These are phyloP conservation scores for Spisula subtruncata DNA, from an alignment of 2,888 invertebrate species.

Conservation along the genomic window DNA sequence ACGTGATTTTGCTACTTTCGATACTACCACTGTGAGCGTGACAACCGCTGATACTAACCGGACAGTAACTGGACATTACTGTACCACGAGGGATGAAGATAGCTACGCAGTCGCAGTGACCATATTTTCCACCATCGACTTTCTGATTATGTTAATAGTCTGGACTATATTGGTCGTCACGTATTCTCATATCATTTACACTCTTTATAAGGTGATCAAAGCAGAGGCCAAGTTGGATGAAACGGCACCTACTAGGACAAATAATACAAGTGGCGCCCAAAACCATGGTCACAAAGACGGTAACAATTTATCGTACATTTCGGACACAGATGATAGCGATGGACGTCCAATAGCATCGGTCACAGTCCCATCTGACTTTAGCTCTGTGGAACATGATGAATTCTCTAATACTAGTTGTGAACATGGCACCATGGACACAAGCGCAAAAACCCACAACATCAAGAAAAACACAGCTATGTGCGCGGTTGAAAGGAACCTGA, in stretches of 20 bases:
- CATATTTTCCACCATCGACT: conserved; percentile 37
- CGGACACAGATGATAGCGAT: not conserved
- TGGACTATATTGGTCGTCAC: conserved; percentile 43
- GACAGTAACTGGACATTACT: conserved; percentile 41
- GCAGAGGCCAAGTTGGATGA: not conserved
- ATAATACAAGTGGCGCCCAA: not conserved
- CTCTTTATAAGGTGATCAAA: not conserved
- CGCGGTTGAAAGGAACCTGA: conserved; percentile 45
- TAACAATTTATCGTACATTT: not conserved
- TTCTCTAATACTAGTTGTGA: not conserved
- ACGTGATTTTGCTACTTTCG: conserved; percentile 44
- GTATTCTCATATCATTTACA: conserved; percentile 40
- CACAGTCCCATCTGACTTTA: not conserved
- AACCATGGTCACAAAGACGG: not conserved
- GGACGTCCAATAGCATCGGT: not conserved
- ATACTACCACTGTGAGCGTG: conserved; percentile 33
- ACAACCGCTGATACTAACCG: not conserved
- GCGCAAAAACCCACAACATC: not conserved
- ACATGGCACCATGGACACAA: not conserved
- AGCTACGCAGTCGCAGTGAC: conserved; percentile 12
- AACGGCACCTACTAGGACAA: not conserved
- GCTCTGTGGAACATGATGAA: not conserved
- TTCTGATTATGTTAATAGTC: conserved; percentile 19
- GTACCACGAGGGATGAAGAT: conserved; percentile 47
- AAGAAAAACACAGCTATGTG: conserved; percentile 25